Base-by-base conservation (phyloP, 2,888 invertebrate species). In the Limnephilus lunatus region DNA sequence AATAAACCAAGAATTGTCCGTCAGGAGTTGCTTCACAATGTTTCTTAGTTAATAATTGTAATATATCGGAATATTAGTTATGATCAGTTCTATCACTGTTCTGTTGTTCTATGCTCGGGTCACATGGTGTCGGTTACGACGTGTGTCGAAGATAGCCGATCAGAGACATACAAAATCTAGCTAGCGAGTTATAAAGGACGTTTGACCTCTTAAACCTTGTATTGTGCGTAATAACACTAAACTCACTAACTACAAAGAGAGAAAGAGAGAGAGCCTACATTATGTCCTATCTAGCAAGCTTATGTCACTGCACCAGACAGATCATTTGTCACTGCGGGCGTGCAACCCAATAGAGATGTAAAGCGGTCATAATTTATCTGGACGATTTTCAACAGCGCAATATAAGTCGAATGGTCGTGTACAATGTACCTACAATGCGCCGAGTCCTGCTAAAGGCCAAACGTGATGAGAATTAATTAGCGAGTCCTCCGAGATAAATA, bases 391-490 rank as follows among this genome's bases (percentile, higher is more conserved):
- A 87, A 87, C 30, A 30, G 68, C 53, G 87, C 53, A 32, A 87
- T 87, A 30, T 53, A n/a, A 32, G 85, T 32, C 68, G 30, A 35
- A 35, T 53, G 87, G 31, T 32, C 87, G 19, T 32, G 53, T 53
- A 53, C 44, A 86, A 44, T 32, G 53, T 32, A 53, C n/a, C n/a
- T n/a, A n/a, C 44, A 86, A 44, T n/a, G 87, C 87, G 68, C 87
- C 31, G 48, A 53, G 30, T 19, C 85, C 85, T 85, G 85, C 86
- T 53, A 25, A 31, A 30, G 68, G 87, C 19, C 31, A 68, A 87
- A 68, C 87, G 87, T 87, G 87, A 87, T 87, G 68, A 35, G 87
- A 87, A 87, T 87, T 87, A 87, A 87, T 87, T 87, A 87, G 31
- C 53, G 53, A 30, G 14, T 53, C 25, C 53, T 53, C 30, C 12